phyloP scores from a whole-genome alignment of 2,888 invertebrate genomes.

The Heliconius aoede region DNA sequence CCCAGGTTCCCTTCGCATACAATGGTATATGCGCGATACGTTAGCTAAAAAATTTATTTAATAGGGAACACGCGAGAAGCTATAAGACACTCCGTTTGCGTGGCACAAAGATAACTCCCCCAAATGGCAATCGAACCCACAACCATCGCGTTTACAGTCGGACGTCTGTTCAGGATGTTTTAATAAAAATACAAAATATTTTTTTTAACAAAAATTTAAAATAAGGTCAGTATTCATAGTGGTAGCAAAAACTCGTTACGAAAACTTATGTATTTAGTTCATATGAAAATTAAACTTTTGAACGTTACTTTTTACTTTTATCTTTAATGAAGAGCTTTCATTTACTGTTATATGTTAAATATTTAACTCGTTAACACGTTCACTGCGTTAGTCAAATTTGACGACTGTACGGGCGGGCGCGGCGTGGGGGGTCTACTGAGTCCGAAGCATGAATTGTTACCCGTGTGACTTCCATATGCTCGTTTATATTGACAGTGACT shows the following conservation, averaged over 20 bases:
- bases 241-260: conserved; percentile 7
- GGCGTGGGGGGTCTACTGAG: too few relatives aligned
- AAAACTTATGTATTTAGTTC: background rate
- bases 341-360: background rate
- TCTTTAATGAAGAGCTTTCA: conserved; percentile 4
- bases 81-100: too few relatives aligned
- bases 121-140: background rate
- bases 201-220: background rate
- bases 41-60: too few relatives aligned
- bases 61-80: too few relatives aligned
- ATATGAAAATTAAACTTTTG: conserved; percentile 5
- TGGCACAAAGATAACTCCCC: too few relatives aligned
- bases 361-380: background rate
- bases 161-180: background rate
- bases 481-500: too few relatives aligned
- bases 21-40: too few relatives aligned
- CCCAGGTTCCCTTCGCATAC: too few relatives aligned
- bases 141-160: background rate
- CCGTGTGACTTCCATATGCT: too few relatives aligned
- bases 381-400: too few relatives aligned
- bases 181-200: background rate
- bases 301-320: conserved; percentile 12
- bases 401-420: too few relatives aligned
- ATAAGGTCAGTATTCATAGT: conserved; percentile 17
- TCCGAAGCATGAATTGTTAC: too few relatives aligned